Evolutionary conservation across 2,797 vertebrate genomes (phyloP).

Genomic region (Hydrophis major): DNA sequence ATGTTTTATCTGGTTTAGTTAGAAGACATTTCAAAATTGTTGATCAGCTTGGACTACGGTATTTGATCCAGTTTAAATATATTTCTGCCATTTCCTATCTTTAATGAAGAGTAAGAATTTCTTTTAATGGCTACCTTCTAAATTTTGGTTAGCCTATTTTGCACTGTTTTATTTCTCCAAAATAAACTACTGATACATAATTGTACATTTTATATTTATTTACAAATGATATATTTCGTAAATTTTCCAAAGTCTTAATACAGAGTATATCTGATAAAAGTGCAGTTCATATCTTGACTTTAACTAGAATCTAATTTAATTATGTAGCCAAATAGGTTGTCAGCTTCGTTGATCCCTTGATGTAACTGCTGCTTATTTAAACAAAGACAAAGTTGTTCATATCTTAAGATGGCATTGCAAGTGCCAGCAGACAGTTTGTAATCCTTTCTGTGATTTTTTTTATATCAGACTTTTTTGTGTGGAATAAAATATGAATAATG

Average conservation of each 20-base stretch:
- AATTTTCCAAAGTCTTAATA: constrained; percentile 56
- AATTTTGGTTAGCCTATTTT: constrained; percentile 69
- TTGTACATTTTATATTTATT: constrained; percentile 66
- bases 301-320: constrained; percentile 48
- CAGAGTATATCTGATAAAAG: constrained; percentile 58
- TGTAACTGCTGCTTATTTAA: constrained; percentile 58
- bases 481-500: constrained; percentile 5
- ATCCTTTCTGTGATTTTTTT: constrained; percentile 45
- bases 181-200: constrained; percentile 82
- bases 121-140: constrained; percentile 68
- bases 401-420: constrained; percentile 33
- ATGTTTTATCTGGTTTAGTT: constrained; percentile 52
- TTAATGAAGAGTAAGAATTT: constrained; percentile 57
- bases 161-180: constrained; percentile 77
- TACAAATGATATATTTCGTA: constrained; percentile 59
- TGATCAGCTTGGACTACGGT: constrained; percentile 56
- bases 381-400: constrained; percentile 6
- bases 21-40: constrained; percentile 58
- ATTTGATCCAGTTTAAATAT: constrained; percentile 63
- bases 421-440: constrained; percentile 37
- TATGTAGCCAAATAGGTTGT: constrained; percentile 36
- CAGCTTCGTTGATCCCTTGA: constrained; percentile 26
- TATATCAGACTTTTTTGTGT: constrained; percentile 39
- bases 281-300: constrained; percentile 45
- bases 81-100: constrained; percentile 63